These are phyloP conservation scores for Bungarus multicinctus DNA, from an alignment of 2,113 vertebrate species.

Conservation along the genomic window DNA sequence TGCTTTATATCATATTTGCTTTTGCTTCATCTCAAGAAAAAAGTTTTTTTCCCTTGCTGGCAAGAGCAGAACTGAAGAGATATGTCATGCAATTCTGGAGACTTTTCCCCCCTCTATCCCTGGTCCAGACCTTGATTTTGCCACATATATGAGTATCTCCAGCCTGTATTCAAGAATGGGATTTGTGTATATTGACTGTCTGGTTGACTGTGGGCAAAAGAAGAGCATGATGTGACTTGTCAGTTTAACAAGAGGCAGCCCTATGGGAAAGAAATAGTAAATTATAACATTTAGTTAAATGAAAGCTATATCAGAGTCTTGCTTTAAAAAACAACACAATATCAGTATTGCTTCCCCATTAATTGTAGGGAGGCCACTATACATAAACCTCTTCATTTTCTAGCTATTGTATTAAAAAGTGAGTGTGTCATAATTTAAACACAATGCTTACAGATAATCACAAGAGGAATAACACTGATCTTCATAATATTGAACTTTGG, in stretches of 20 bases:
- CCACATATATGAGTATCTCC: background rate
- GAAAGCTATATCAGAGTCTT: slow-evolving; percentile 17
- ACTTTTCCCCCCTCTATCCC: background rate
- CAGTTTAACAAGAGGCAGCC: background rate
- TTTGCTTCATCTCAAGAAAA: background rate
- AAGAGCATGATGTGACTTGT: background rate
- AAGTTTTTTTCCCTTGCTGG: background rate
- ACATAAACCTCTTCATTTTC: slow-evolving; percentile 1
- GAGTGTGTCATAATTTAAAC: slow-evolving; percentile 9
- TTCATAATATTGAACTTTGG: slow-evolving; percentile 3
- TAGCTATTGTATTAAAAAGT: background rate
- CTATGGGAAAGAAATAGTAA: slow-evolving; percentile 35
- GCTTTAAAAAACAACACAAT: background rate
- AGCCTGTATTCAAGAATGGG: background rate
- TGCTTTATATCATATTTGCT: background rate
- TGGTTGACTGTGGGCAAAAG: background rate
- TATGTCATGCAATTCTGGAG: background rate
- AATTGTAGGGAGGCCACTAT: background rate
- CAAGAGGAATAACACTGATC: background rate
- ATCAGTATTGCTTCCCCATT: background rate
- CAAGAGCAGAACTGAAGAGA: background rate
- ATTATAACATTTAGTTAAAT: slow-evolving; percentile 16
- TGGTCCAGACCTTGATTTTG: background rate
- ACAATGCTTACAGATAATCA: slow-evolving; percentile 26
- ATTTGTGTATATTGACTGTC: background rate